Conservation (phyloP, 1,140 invertebrate genomes). For the Pachypsylla venusta region DNA sequence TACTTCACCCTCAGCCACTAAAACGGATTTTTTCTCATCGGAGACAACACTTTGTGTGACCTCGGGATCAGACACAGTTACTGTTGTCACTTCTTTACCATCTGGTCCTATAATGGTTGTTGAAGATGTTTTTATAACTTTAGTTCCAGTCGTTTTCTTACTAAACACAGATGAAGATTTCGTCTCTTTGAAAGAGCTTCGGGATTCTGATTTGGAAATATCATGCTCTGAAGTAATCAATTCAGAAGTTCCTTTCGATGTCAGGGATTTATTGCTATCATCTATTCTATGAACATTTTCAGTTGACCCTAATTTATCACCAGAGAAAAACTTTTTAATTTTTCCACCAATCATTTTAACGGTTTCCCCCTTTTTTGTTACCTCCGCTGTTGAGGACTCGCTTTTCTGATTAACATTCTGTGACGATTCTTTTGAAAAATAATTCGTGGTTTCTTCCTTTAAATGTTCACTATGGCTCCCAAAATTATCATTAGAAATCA, state of each 20-base stretch:
- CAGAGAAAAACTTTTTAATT: conserved; percentile 8
- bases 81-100: conserved; percentile 9
- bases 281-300: background rate
- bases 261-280: background rate
- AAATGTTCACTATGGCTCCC: background rate
- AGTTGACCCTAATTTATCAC: background rate
- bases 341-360: conserved; percentile 8
- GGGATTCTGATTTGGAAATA: background rate
- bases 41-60: background rate
- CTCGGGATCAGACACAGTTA: background rate
- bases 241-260: background rate
- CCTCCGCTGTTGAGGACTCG: background rate
- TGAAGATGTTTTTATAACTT: conserved; percentile 7
- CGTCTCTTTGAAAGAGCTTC: conserved; percentile 2
- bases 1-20: background rate
- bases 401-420: too few species aligned
- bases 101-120: conserved; percentile 10
- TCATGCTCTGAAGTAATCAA: background rate
- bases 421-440: background rate
- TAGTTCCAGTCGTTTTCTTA: conserved; percentile 2
- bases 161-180: background rate
- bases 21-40: background rate
- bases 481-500: background rate
- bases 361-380: background rate
- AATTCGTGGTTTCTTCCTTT: background rate